These are phyloP conservation scores for Aphelocoma coerulescens DNA, from an alignment of 2,113 vertebrate genomes.

Conservation along the genomic window DNA sequence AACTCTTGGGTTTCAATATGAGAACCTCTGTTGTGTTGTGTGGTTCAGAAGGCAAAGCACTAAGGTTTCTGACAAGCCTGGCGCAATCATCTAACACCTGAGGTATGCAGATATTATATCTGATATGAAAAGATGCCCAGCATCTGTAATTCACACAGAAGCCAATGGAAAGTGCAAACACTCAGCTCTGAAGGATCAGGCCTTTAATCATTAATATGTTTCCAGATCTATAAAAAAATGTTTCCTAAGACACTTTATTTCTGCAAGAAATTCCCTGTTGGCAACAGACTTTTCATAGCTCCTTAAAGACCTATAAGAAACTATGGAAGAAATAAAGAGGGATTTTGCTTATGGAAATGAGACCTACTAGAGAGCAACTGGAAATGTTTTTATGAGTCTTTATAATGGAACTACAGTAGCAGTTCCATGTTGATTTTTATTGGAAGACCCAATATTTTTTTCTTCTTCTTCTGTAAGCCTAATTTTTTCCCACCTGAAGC, in stretches of 20 bases:
- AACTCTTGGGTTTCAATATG: not conserved
- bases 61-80: not conserved
- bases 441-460: not conserved
- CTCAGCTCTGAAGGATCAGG: slow-evolving; percentile 7
- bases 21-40: not conserved
- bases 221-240: slow-evolving; percentile 59
- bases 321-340: slow-evolving; percentile 62
- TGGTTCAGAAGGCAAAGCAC: not conserved
- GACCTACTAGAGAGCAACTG: slow-evolving; percentile 57
- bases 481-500: slow-evolving; percentile 41
- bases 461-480: slow-evolving; percentile 14
- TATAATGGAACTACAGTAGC: slow-evolving; percentile 56
- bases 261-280: slow-evolving; percentile 65
- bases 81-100: not conserved
- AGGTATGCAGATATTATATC: not conserved
- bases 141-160: not conserved
- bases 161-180: slow-evolving; percentile 15
- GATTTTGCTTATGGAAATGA: slow-evolving; percentile 53
- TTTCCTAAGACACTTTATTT: slow-evolving; percentile 62
- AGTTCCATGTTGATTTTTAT: slow-evolving; percentile 47
- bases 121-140: not conserved
- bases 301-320: slow-evolving; percentile 47
- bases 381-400: slow-evolving; percentile 53
- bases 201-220: slow-evolving; percentile 50
- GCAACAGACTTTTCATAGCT: slow-evolving; percentile 63